Evolutionary conservation across 37 sponge, comb jelly and placozoan genomes (phyloP).

Genomic region (Chondrosia reniformis): DNA sequence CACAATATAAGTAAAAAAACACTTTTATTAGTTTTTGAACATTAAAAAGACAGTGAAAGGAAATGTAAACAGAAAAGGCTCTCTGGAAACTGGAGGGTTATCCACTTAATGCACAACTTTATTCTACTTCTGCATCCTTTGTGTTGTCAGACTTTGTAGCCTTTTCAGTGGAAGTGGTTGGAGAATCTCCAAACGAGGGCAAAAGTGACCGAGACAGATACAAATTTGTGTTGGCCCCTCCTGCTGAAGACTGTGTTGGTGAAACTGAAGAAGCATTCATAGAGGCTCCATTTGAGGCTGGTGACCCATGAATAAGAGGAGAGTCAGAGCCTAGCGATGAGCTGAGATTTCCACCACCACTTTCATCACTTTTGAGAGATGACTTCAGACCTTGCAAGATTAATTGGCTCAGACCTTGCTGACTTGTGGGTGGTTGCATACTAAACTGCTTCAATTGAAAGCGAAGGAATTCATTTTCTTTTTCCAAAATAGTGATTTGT

Average conservation of each 20-base stretch:
- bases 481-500: slow-evolving; percentile 74
- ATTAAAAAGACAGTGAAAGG: too few species aligned
- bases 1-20: too few species aligned
- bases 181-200: not conserved
- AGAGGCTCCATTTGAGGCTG: not conserved
- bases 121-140: too few species aligned
- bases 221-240: not conserved
- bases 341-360: not conserved
- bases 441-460: slow-evolving; percentile 77
- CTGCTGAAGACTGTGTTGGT: not conserved
- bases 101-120: too few species aligned
- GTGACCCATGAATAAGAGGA: not conserved
- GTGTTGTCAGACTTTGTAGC: too few species aligned
- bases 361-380: not conserved
- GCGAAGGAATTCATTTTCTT: slow-evolving; percentile 72
- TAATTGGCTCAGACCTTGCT: slow-evolving; percentile 19
- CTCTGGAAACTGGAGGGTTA: too few species aligned
- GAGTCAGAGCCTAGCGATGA: slow-evolving; percentile 1
- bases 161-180: too few species aligned
- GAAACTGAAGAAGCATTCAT: not conserved
- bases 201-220: not conserved
- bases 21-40: too few species aligned
- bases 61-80: too few species aligned
- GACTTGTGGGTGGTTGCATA: slow-evolving; percentile 22
- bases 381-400: slow-evolving; percentile 6